Evolutionary conservation across 2,113 vertebrate genomes (phyloP).

Genomic region (Ceyx melanurus): DNA sequence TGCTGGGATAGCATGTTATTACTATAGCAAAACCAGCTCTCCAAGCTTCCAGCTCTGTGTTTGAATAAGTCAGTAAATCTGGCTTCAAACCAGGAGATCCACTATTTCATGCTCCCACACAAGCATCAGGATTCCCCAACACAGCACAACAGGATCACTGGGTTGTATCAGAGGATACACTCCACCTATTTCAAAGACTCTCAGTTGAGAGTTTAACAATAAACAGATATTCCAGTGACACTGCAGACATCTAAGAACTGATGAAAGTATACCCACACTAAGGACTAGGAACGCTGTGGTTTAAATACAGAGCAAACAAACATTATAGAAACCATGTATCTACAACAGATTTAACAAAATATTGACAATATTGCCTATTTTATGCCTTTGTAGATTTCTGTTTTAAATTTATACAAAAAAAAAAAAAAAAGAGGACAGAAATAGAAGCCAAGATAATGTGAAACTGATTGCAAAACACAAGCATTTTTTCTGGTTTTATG

Average conservation of each 20-base stretch:
- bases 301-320: neutral
- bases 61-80: neutral
- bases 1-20: neutral
- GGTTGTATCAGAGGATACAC: neutral
- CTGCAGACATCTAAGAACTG: neutral
- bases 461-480: neutral
- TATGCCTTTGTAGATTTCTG: neutral
- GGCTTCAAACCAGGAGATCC: neutral
- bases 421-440: neutral
- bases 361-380: neutral
- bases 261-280: neutral
- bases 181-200: neutral
- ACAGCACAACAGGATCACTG: neutral
- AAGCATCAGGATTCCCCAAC: neutral
- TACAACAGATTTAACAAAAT: neutral
- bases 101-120: neutral
- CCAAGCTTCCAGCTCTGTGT: neutral
- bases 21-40: neutral
- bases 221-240: neutral
- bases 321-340: neutral
- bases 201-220: neutral
- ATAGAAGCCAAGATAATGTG: neutral
- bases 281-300: neutral
- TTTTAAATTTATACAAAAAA: neutral
- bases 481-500: neutral